These are phyloP conservation scores for Calliopum simillimum DNA, from an alignment of 2,888 invertebrate genomes.

Conservation along the genomic window DNA sequence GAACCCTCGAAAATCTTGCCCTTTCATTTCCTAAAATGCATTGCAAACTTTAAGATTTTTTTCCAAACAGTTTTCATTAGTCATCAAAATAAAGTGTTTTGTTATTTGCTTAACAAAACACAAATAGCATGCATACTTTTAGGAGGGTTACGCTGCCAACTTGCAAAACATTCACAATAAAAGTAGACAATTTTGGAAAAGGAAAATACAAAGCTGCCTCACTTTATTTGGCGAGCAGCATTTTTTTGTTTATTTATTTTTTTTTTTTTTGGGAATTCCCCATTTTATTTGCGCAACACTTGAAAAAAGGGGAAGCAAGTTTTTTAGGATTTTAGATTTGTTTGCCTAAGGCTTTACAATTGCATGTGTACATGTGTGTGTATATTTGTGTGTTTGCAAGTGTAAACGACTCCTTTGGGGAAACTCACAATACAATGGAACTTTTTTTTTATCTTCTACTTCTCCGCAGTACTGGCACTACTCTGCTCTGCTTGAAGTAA, in stretches of 20 bases:
- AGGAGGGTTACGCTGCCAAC: background rate
- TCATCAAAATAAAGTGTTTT: conserved; percentile 28
- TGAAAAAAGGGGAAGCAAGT: background rate
- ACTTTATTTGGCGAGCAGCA: background rate
- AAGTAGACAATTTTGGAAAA: background rate
- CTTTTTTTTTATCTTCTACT: too few species aligned
- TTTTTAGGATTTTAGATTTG: background rate
- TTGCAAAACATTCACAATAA: background rate
- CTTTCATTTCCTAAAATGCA: conserved; percentile 27
- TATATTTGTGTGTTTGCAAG: background rate
- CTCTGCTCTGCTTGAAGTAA: conserved; percentile 2
- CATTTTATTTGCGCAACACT: conserved; percentile 29
- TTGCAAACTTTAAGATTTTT: conserved; percentile 6
- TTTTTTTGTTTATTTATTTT: too few species aligned
- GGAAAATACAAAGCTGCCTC: background rate
- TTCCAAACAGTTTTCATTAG: background rate
- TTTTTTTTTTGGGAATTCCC: conserved; percentile 22
- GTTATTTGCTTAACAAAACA: background rate
- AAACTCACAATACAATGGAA: background rate
- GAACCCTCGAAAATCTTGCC: conserved; percentile 30
- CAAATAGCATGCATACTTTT: conserved; percentile 25
- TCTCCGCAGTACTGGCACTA: background rate
- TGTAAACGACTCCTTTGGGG: conserved; percentile 33
- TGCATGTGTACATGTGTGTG: background rate
- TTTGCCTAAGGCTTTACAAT: background rate